Base-by-base conservation (phyloP, 2,797 vertebrate species). In the Chaunax sp. region DNA sequence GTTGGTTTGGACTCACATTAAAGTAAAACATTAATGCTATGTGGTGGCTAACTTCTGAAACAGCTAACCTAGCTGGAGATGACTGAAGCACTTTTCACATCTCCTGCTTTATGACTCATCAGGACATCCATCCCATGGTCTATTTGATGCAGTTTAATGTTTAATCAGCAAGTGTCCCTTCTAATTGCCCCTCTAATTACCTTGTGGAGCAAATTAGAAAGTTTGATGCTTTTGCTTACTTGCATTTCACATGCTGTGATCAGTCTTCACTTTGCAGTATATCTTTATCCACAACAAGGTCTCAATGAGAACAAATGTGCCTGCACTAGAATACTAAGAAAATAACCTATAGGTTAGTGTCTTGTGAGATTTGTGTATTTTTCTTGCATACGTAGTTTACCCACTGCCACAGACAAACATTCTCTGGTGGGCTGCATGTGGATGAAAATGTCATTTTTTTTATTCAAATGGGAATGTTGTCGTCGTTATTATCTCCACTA, bases 181-280 rank as follows among this genome's bases (percentile, higher is more conserved):
- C 72, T 80, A 81, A 83, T 80, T 81, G 74, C 72, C 53, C 70
- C 33, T n/a, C 19, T 19, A 44, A 77, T 11, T 12, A 77, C 87
- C 75, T 69, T 45, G 73, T 51, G 71, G 85, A 83, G 70, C 70
- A 83, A 82, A 82, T 89, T 77, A 86, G 74, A 84, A 85, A 82
- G 63, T 77, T 58, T 22, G 56, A 1, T 1, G 18, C 37, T 20
- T 80, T 59, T 75, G 73, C 77, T 83, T 70, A 59, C 73, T 86
- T 53, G 69, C 72, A 55, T 71, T 80, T 74, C 41, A 41, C 13
- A 18, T 6, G 18, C 20, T 69, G 53, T 45, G 64, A 53, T 60
- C 53, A 6, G 64, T 50, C 41, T 25, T 33, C 52, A 60, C 57
- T 61, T 61, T n/a, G n/a, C n/a, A n/a, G n/a, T n/a, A n/a, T n/a